Evolutionary conservation across 2,888 invertebrate genomes (phyloP).

Genomic region (Acronicta aceris): DNA sequence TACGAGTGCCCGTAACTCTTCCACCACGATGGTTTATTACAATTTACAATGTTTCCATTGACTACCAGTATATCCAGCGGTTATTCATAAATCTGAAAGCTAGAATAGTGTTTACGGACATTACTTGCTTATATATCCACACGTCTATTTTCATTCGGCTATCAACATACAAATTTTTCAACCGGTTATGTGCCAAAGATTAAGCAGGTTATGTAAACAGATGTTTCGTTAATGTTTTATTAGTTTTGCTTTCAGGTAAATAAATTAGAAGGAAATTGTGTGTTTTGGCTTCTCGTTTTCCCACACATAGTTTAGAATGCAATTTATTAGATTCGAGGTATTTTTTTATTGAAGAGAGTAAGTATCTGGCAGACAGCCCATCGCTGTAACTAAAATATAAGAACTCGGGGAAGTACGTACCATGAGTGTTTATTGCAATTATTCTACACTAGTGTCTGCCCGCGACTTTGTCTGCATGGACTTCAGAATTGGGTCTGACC

Average conservation of each 20-base stretch:
- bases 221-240: constrained; percentile 30
- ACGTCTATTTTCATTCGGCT: constrained; percentile 75
- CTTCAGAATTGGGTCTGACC: too few relatives aligned
- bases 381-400: too few relatives aligned
- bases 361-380: not conserved
- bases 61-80: constrained; percentile 67
- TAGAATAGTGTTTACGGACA: constrained; percentile 75
- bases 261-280: constrained; percentile 35
- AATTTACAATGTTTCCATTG: constrained; percentile 83
- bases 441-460: too few relatives aligned
- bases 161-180: constrained; percentile 72
- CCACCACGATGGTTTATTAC: constrained; percentile 67
- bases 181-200: constrained; percentile 58
- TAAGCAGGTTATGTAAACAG: constrained; percentile 36
- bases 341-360: constrained; percentile 24
- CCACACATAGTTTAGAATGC: constrained; percentile 41
- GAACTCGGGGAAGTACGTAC: too few relatives aligned
- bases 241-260: constrained; percentile 26
- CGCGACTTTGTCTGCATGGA: too few relatives aligned
- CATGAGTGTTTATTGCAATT: too few relatives aligned
- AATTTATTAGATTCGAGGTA: constrained; percentile 30
- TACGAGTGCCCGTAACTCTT: constrained; percentile 66
- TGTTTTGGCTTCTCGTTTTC: constrained; percentile 39
- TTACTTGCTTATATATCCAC: constrained; percentile 69
- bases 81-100: constrained; percentile 78